phyloP scores from a whole-genome alignment of 2,888 invertebrate genomes.

The Mystacides longicornis region DNA sequence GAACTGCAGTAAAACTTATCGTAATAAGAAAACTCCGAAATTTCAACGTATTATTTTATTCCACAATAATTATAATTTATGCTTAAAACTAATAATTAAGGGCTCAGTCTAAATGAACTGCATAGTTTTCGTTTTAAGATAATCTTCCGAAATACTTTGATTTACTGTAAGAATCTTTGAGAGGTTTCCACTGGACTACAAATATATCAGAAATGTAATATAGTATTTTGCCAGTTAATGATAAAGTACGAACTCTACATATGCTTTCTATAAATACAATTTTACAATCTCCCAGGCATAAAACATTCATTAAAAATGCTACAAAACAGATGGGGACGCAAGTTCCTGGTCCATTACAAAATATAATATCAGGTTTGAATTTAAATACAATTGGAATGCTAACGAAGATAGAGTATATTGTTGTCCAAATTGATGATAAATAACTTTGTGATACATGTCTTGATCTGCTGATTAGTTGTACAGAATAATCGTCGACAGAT shows the following conservation, averaged over 20 bases:
- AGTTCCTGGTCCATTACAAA: slow-evolving; percentile 96
- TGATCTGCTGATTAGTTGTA: slow-evolving; percentile 69
- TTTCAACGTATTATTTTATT: too few relatives aligned
- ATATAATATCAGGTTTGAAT: slow-evolving; percentile 69
- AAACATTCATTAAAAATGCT: slow-evolving; percentile 64
- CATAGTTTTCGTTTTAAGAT: slow-evolving; percentile 38
- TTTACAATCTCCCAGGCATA: slow-evolving; percentile 58
- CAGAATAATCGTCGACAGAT: slow-evolving; percentile 34
- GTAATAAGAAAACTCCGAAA: too few relatives aligned
- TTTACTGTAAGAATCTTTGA: slow-evolving; percentile 59
- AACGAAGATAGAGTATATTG: slow-evolving; percentile 61
- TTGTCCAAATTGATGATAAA: slow-evolving; percentile 69
- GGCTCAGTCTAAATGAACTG: too few relatives aligned
- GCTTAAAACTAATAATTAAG: too few relatives aligned
- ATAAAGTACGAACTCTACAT: slow-evolving; percentile 84
- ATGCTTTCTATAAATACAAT: slow-evolving; percentile 93
- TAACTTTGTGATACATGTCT: slow-evolving; percentile 84
- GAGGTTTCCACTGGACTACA: slow-evolving; percentile 87
- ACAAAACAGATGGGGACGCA: slow-evolving; percentile 86
- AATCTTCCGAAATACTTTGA: slow-evolving; percentile 72
- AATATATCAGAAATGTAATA: slow-evolving; percentile 76
- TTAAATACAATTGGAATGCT: slow-evolving; percentile 62
- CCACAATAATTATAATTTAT: too few relatives aligned
- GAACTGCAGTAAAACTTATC: too few relatives aligned
- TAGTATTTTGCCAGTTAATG: slow-evolving; percentile 82